Evolutionary conservation across 2,113 vertebrate genomes (phyloP).

Genomic region (Dipodomys ordii): DNA sequence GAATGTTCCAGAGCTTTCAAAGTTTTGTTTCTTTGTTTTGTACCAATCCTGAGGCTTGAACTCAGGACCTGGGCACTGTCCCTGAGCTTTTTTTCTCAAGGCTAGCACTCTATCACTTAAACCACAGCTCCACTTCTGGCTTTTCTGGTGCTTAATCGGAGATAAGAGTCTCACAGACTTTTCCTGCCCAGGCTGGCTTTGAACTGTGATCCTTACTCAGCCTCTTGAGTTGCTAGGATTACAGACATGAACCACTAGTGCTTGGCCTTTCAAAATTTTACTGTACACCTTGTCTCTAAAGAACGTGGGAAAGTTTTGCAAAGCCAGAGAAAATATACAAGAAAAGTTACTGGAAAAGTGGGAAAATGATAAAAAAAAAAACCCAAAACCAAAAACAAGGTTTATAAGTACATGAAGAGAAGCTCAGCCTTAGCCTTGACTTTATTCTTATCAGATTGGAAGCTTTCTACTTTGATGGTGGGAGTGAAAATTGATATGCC

Average conservation of each 20-base stretch:
- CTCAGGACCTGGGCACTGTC: no score
- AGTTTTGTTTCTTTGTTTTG: neutral
- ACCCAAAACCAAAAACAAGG: neutral
- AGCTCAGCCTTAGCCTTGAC: neutral
- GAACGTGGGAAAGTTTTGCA: neutral
- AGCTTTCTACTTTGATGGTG: neutral
- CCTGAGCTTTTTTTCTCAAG: no score
- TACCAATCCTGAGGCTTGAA: no score
- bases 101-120: no score
- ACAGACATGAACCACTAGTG: no score
- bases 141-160: no score
- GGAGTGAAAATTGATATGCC: neutral
- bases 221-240: no score
- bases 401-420: neutral
- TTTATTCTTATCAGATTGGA: neutral
- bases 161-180: no score
- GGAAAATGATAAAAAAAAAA: neutral
- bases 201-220: no score
- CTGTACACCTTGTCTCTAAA: neutral
- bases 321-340: neutral
- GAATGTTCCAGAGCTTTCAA: neutral
- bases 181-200: no score
- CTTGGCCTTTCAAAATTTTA: no score
- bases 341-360: neutral
- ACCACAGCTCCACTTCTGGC: no score